These are phyloP conservation scores for Eueides isabella DNA, from an alignment of 1,140 invertebrate genomes.

Conservation along the genomic window DNA sequence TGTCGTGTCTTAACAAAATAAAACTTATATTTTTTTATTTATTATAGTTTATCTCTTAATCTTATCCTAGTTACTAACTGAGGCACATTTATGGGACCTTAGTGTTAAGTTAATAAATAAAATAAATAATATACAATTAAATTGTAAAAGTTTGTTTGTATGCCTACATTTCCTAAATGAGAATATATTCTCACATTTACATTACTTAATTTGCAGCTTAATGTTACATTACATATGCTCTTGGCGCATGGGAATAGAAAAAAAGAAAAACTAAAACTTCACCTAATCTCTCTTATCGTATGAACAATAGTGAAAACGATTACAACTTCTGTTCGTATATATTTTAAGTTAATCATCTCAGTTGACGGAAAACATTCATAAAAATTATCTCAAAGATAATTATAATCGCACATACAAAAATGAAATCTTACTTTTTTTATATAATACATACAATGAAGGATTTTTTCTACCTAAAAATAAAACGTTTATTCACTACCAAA, in stretches of 20 bases:
- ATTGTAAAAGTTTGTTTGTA: neutral
- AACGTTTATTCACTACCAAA: neutral
- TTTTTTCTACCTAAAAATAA: neutral
- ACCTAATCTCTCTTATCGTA: conserved; percentile 51
- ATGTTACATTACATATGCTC: conserved; percentile 63
- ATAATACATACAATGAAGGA: neutral
- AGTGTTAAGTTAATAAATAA: neutral
- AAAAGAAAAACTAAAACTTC: conserved; percentile 19
- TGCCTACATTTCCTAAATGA: neutral
- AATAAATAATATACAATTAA: neutral
- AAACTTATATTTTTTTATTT: no score
- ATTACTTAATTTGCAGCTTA: conserved; percentile 75
- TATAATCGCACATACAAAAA: neutral
- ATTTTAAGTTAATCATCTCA: neutral
- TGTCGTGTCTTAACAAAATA: no score
- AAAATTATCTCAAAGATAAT: neutral
- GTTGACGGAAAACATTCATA: neutral
- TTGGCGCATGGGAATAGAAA: conserved; percentile 60
- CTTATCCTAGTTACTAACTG: neutral
- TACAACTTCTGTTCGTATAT: neutral
- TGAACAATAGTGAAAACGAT: conserved; percentile 49
- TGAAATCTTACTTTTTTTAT: neutral
- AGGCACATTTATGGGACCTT: neutral
- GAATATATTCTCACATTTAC: conserved; percentile 68
- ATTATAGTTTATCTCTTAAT: no score